Conservation (phyloP, 2,888 invertebrate species). For the Copidosoma aretas region DNA sequence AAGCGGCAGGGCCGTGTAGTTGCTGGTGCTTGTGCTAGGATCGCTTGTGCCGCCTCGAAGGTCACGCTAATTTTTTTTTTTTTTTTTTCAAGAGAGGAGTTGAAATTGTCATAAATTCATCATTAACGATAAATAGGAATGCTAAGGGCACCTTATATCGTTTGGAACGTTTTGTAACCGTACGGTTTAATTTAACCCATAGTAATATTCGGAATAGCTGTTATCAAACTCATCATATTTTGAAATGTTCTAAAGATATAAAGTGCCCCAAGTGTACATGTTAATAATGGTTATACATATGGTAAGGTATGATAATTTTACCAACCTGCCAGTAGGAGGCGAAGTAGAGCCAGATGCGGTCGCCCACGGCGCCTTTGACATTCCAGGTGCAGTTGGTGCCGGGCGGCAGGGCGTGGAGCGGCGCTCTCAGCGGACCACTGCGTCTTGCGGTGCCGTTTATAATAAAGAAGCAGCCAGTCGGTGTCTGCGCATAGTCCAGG, state of each 20-base stretch:
- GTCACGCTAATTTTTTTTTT: constrained; percentile 26
- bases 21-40: not conserved
- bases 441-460: constrained; percentile 68
- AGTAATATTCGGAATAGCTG: too few species aligned
- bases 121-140: too few species aligned
- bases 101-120: too few species aligned
- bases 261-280: too few species aligned
- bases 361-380: constrained; percentile 79
- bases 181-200: too few species aligned
- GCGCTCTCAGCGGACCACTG: constrained; percentile 77
- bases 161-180: too few species aligned
- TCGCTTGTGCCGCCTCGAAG: constrained; percentile 62
- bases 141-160: too few species aligned
- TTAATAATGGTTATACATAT: not conserved
- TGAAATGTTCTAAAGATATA: too few species aligned
- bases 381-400: constrained; percentile 87
- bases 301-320: too few species aligned
- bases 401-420: constrained; percentile 83
- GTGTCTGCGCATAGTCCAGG: constrained; percentile 76
- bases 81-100: not conserved
- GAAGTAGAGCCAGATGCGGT: constrained; percentile 87
- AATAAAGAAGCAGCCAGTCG: constrained; percentile 59
- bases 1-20: not conserved
- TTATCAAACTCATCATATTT: too few species aligned
- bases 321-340: constrained; percentile 80